These are phyloP conservation scores for Pristis pectinata DNA, from an alignment of 2,797 vertebrate species.

Conservation along the genomic window DNA sequence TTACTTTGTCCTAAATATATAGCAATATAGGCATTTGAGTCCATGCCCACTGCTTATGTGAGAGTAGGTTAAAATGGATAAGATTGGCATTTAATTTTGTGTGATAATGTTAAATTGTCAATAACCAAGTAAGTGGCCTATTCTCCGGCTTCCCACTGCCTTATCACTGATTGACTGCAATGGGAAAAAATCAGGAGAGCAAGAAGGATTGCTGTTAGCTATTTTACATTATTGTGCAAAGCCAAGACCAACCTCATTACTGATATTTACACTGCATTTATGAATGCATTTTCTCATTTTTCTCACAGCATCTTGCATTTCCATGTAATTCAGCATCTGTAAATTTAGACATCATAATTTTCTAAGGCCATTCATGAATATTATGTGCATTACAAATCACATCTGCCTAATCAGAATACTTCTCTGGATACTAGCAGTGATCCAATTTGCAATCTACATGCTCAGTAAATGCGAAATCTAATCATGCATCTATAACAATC, in stretches of 20 bases:
- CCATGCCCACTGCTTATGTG: neutral
- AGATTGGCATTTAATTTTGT: neutral
- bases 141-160: too few species aligned
- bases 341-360: conserved; percentile 1
- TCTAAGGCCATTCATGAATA: neutral
- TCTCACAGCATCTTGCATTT: neutral
- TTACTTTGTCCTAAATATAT: too few species aligned
- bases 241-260: neutral
- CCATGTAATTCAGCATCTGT: neutral
- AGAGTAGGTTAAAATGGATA: neutral
- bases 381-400: neutral
- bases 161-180: neutral
- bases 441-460: neutral
- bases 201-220: too few species aligned
- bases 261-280: neutral
- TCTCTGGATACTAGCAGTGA: neutral
- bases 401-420: neutral
- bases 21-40: neutral
- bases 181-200: too few species aligned
- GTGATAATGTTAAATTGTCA: neutral
- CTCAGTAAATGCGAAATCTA: neutral
- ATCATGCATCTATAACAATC: neutral
- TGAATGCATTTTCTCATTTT: neutral
- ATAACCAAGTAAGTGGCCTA: neutral
- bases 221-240: neutral